Evolutionary conservation across 2,797 vertebrate species (phyloP), one percentile per base, ranked within the genome.

Genomic region (Sebastes minor): DNA sequence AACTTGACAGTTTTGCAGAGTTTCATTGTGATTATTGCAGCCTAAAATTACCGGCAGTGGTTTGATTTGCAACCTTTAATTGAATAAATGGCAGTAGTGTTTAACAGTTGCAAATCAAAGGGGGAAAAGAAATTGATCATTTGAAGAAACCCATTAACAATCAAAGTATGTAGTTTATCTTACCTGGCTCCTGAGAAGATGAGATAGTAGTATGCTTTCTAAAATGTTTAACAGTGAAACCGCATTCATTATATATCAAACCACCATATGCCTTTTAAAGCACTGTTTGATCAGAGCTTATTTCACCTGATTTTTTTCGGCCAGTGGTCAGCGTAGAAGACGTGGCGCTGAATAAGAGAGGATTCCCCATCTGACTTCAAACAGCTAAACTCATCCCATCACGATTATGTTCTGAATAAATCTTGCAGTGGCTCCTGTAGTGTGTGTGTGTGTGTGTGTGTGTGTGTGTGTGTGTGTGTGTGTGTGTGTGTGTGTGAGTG

Each of bases 321-420:
- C 20, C 56, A 67, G 69, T 69, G 75, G 77, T 80, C 82, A 82
- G 70, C 22, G 18, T 4, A 25, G 66, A 60, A 32, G 46, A 82
- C 79, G 49, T 78, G 53, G 61, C 38, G 4, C 49, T 52, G 53
- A 61, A 83, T 64, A 63, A 71, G 13, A 76, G 63, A 53, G 67
- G 65, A 63, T 76, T 81, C 27, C 62, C 72, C 49, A 8, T 72
- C 69, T 71, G 67, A 76, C 81, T 83, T 84, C 76, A 75, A 81
- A 84, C 65, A 83, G 63, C 78, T 65, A 53, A 8, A 27, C 74
- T 73, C 30, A 22, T 86, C 72, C 68, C 30, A 55, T 69, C 71
- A 20, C 4, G 53, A 68, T 81, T 76, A 38, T 62, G 28, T 85
- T 66, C 61, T 2, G n/a, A 12, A 53, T 59, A 59, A 79, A 83